These are phyloP conservation scores for Gopherus evgoodei DNA, from an alignment of 2,113 vertebrate species.

Conservation along the genomic window DNA sequence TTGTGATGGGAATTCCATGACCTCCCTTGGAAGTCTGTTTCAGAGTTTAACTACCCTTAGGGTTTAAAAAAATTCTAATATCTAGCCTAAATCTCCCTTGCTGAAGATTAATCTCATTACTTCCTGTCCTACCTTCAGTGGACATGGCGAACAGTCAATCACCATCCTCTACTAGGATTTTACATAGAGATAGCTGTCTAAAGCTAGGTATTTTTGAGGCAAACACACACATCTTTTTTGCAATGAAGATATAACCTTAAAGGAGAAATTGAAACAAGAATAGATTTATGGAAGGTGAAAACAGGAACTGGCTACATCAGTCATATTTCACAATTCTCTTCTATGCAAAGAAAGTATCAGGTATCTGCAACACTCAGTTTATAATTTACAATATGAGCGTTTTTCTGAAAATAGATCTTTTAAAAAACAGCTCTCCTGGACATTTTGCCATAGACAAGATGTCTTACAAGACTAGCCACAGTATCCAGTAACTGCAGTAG, in stretches of 20 bases:
- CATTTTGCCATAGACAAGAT: background rate
- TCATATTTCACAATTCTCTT: slow-evolving; percentile 67
- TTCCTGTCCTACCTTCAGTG: background rate
- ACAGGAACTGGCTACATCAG: slow-evolving; percentile 66
- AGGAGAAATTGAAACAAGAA: slow-evolving; percentile 67
- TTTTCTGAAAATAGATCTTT: background rate
- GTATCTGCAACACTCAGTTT: slow-evolving; percentile 35
- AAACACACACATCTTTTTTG: background rate
- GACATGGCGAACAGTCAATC: background rate
- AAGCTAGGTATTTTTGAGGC: background rate
- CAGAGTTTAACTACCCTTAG: no score
- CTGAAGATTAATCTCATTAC: background rate
- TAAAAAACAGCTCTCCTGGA: background rate
- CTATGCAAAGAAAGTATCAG: background rate
- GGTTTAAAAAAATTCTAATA: background rate
- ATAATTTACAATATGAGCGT: background rate
- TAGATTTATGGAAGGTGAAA: slow-evolving; percentile 70
- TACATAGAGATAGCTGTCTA: background rate
- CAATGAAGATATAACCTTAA: background rate
- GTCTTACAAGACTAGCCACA: background rate
- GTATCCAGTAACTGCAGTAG: background rate
- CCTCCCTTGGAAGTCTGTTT: no score
- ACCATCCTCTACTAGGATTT: background rate
- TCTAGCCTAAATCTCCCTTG: background rate
- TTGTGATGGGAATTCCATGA: no score